These are phyloP conservation scores for Neodiprion lecontei DNA, from an alignment of 1,140 invertebrate genomes.

Conservation along the genomic window DNA sequence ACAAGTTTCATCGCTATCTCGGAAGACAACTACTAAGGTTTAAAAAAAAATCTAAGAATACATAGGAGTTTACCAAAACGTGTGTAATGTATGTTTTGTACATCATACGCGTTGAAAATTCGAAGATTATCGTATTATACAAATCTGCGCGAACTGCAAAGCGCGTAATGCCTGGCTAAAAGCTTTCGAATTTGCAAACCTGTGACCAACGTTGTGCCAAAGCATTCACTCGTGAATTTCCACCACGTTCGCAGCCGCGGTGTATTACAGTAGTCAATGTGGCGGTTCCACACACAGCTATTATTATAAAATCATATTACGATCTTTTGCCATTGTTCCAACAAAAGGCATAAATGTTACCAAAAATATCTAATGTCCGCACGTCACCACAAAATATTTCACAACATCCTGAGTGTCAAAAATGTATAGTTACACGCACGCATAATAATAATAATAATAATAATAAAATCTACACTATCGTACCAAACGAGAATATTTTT, in stretches of 20 bases:
- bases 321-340: neutral
- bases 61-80: too few species aligned
- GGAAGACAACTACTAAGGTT: too few species aligned
- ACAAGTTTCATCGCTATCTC: too few species aligned
- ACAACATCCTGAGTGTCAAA: slow-evolving; percentile 31
- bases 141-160: neutral
- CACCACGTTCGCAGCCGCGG: neutral
- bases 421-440: too few species aligned
- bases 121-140: neutral
- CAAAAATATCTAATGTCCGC: slow-evolving; percentile 11
- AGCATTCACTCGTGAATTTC: neutral
- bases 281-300: slow-evolving; percentile 37
- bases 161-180: neutral
- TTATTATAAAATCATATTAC: slow-evolving; percentile 41
- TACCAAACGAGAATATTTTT: too few species aligned
- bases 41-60: too few species aligned
- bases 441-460: too few species aligned
- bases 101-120: neutral
- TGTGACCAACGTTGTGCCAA: neutral
- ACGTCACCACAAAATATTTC: slow-evolving; percentile 46
- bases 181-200: neutral
- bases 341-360: neutral
- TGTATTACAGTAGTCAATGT: neutral
- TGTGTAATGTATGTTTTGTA: too few species aligned
- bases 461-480: too few species aligned